A percentile compares a stretch with the other conserved stretches of the same genome.
Evolutionary conservation across 2,888 invertebrate genomes (phyloP).

Genomic region (Ormyrus labotus): DNA sequence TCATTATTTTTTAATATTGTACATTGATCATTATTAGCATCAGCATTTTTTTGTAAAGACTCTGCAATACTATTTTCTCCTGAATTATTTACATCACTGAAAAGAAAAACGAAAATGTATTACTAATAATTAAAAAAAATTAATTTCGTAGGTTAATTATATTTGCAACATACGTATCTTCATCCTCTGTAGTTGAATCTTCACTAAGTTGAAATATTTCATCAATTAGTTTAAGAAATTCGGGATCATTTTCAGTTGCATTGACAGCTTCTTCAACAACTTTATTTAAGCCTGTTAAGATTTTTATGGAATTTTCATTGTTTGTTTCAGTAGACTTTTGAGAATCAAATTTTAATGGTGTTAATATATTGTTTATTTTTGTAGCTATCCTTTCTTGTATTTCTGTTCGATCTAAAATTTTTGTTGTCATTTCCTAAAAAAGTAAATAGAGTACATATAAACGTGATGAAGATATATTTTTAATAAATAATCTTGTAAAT

Average conservation of each 20-base stretch:
- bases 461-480: background rate
- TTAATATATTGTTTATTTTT: constrained; percentile 41
- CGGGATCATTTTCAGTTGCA: constrained; percentile 51
- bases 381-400: constrained; percentile 48
- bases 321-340: constrained; percentile 5
- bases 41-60: background rate
- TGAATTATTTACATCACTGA: constrained; percentile 3
- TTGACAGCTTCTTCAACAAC: constrained; percentile 32
- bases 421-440: constrained; percentile 35
- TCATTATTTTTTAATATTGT: background rate
- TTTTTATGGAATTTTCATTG: constrained; percentile 6
- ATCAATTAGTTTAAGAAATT: constrained; percentile 33
- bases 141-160: background rate
- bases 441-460: background rate
- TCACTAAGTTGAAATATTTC: constrained; percentile 11
- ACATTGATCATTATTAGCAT: background rate
- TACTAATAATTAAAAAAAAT: background rate
- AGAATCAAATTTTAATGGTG: constrained; percentile 28
- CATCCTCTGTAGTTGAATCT: constrained; percentile 33
- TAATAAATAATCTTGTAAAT: background rate
- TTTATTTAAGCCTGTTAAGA: constrained; percentile 33
- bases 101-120: background rate
- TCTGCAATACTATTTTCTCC: background rate
- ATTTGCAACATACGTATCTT: constrained; percentile 19
- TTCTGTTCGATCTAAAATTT: constrained; percentile 45